Conservation (phyloP, 2,797 vertebrate species). For the Telmatherina bonti region DNA sequence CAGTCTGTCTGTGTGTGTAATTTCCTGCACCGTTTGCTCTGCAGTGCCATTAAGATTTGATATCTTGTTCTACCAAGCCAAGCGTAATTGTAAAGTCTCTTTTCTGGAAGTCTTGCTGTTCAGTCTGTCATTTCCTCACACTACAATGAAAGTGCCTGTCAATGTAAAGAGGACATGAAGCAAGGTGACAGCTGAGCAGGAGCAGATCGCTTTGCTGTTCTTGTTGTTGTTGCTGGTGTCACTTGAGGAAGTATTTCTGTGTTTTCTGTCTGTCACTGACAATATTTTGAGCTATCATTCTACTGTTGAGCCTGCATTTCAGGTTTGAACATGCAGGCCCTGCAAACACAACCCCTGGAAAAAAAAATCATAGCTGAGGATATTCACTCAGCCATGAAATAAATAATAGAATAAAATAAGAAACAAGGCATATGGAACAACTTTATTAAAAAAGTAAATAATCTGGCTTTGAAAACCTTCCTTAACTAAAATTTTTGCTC, state of each 20-base stretch:
- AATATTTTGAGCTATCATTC: constrained; percentile 2
- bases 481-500: background rate
- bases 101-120: constrained; percentile 38
- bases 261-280: constrained; percentile 10
- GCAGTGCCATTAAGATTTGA: constrained; percentile 57
- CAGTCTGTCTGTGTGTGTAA: constrained; percentile 55
- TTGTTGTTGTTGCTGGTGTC: constrained; percentile 47
- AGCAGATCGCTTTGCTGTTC: constrained; percentile 19
- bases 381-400: background rate
- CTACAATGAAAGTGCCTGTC: constrained; percentile 34
- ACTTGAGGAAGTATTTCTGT: constrained; percentile 14
- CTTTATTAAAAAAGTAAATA: too few relatives aligned
- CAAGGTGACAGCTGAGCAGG: constrained; percentile 44
- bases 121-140: constrained; percentile 40
- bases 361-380: background rate
- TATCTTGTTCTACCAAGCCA: constrained; percentile 53
- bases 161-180: constrained; percentile 34
- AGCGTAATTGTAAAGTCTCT: constrained; percentile 33
- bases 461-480: too few relatives aligned
- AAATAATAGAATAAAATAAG: too few relatives aligned
- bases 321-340: too few relatives aligned
- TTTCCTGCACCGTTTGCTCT: constrained; percentile 59
- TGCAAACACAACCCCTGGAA: background rate
- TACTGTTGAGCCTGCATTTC: background rate
- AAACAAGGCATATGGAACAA: too few relatives aligned